Percentiles rank a stretch among this genome's conserved stretches.
phyloP scores from a whole-genome alignment of 1,140 invertebrate species.

The Zaprionus tsacasi region DNA sequence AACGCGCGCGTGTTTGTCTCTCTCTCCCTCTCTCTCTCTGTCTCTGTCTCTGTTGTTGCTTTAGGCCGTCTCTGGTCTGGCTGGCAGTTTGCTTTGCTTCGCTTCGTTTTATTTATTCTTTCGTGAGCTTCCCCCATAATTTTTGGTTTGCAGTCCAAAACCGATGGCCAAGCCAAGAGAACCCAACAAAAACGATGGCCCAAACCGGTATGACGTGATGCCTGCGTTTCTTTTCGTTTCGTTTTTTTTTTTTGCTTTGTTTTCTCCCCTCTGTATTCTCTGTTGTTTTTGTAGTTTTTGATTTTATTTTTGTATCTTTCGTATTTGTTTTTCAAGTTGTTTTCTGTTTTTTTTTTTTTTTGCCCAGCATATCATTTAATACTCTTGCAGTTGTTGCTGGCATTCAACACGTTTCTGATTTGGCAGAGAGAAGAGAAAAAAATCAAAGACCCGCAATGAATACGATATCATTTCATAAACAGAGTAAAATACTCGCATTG shows the following conservation, averaged over 20 bases:
- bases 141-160: slow-evolving; percentile 52
- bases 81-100: slow-evolving; percentile 14
- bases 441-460: slow-evolving; percentile 49
- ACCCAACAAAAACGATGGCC: slow-evolving; percentile 46
- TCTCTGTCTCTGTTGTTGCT: slow-evolving; percentile 1
- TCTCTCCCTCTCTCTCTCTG: slow-evolving; percentile 17
- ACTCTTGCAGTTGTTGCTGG: slow-evolving; percentile 19
- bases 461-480: slow-evolving; percentile 27
- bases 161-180: slow-evolving; percentile 51
- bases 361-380: slow-evolving; percentile 51
- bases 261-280: not conserved
- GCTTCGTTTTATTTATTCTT: slow-evolving; percentile 60
- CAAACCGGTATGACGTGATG: slow-evolving; percentile 79
- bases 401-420: slow-evolving; percentile 63
- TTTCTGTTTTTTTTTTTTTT: not conserved
- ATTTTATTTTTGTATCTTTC: slow-evolving; percentile 13
- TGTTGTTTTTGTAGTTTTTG: slow-evolving; percentile 8
- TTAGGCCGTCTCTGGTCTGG: slow-evolving; percentile 39
- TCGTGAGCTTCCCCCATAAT: slow-evolving; percentile 75
- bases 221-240: slow-evolving; percentile 37
- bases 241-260: slow-evolving; percentile 29
- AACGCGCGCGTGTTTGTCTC: slow-evolving; percentile 72
- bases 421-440: slow-evolving; percentile 41
- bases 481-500: slow-evolving; percentile 17
- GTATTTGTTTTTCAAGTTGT: slow-evolving; percentile 3